A percentile compares a stretch with the other conserved stretches of the same genome.
These are phyloP conservation scores for Bombus impatiens DNA, from an alignment of 1,140 invertebrate genomes.

Conservation along the genomic window DNA sequence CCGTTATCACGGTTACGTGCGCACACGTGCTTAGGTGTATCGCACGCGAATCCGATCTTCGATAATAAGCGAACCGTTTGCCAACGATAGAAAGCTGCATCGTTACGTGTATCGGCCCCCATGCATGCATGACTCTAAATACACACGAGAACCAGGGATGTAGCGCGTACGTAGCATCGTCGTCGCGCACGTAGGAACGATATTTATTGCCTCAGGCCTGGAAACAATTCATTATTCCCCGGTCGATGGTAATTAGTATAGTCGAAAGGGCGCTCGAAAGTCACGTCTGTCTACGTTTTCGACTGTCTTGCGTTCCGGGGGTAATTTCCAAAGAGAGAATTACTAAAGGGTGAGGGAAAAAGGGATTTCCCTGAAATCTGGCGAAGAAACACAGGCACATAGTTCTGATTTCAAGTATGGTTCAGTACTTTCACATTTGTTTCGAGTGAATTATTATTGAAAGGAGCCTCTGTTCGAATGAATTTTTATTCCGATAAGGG, in stretches of 20 bases:
- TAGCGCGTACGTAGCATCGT: slow-evolving; percentile 7
- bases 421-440: too few relatives aligned
- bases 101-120: slow-evolving; percentile 50
- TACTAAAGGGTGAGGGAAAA: not conserved
- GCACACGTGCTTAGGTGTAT: slow-evolving; percentile 61
- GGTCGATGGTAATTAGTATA: slow-evolving; percentile 60
- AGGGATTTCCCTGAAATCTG: not conserved
- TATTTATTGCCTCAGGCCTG: slow-evolving; percentile 59
- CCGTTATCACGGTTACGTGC: slow-evolving; percentile 66
- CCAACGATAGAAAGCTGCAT: slow-evolving; percentile 66
- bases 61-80: slow-evolving; percentile 69
- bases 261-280: slow-evolving; percentile 52
- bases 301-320: not conserved
- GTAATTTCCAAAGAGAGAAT: not conserved
- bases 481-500: too few relatives aligned
- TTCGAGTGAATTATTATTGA: too few relatives aligned
- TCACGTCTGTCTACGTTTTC: slow-evolving; percentile 46
- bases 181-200: slow-evolving; percentile 39
- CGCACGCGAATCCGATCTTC: slow-evolving; percentile 70
- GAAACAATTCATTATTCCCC: slow-evolving; percentile 63
- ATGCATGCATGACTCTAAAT: not conserved
- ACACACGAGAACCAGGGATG: not conserved
- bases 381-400: too few relatives aligned
- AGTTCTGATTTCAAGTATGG: too few relatives aligned
- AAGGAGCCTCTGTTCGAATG: too few relatives aligned